These are phyloP conservation scores for Spondyliosoma cantharus DNA, from an alignment of 2,797 vertebrate species.

Conservation along the genomic window DNA sequence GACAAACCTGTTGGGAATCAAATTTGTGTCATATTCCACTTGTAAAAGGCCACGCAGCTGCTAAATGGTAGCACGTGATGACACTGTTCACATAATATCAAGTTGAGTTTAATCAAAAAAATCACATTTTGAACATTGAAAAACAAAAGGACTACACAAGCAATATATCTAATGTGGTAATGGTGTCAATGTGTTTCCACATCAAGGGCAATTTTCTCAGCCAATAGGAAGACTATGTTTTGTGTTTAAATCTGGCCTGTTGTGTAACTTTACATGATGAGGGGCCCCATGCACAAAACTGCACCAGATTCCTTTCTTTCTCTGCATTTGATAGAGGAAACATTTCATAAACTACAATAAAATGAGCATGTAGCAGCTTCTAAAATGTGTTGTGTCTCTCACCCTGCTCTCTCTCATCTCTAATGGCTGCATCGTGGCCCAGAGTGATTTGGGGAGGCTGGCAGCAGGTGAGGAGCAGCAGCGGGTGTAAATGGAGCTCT, in stretches of 20 bases:
- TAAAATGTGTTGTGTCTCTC: slow-evolving; percentile 10
- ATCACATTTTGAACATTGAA: neutral
- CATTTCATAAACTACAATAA: neutral
- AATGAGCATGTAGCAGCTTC: neutral
- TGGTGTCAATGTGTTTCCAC: neutral
- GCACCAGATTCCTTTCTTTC: neutral
- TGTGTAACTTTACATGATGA: neutral
- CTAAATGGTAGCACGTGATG: neutral
- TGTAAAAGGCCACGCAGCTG: neutral
- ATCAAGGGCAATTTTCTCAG: neutral
- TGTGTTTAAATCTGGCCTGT: neutral
- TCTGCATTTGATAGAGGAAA: neutral
- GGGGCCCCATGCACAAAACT: neutral
- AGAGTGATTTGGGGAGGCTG: slow-evolving; percentile 2
- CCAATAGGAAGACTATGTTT: neutral
- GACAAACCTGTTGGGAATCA: neutral
- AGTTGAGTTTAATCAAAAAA: neutral
- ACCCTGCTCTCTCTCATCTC: slow-evolving; percentile 13
- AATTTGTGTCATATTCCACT: neutral
- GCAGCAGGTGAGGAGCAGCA: slow-evolving; percentile 37
- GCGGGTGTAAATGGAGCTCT: slow-evolving; percentile 60
- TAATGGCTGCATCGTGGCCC: slow-evolving; percentile 29
- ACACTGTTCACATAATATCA: neutral
- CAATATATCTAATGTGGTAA: neutral
- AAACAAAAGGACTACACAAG: neutral